Conservation (phyloP, 1,140 invertebrate species). For the Pseudomyrmex pallidus region DNA sequence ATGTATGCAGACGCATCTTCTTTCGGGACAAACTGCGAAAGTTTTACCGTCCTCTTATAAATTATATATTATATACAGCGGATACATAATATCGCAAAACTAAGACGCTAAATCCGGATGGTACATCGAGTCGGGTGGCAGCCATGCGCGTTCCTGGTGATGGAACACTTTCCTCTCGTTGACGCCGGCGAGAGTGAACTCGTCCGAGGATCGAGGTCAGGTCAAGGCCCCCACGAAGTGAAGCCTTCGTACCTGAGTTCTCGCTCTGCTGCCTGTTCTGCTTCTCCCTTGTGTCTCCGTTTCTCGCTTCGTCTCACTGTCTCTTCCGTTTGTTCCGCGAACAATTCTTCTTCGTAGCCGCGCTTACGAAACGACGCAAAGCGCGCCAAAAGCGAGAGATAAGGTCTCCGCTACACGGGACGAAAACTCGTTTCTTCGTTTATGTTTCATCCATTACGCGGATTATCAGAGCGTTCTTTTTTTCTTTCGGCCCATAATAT, state of each 20-base stretch:
- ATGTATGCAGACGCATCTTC: neutral
- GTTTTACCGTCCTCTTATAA: neutral
- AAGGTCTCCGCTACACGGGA: neutral
- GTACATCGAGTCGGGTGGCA: constrained; percentile 38
- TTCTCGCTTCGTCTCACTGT: neutral
- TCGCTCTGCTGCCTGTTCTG: constrained; percentile 43
- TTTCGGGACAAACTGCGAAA: neutral
- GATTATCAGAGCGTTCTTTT: neutral
- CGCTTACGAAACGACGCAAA: neutral
- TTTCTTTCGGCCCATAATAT: neutral
- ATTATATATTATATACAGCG: neutral
- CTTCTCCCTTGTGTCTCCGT: neutral
- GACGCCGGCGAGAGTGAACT: constrained; percentile 85
- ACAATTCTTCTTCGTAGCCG: no score
- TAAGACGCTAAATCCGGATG: constrained; percentile 71
- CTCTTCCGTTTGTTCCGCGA: neutral
- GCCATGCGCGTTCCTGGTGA: constrained; percentile 67
- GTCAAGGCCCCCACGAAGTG: constrained; percentile 84
- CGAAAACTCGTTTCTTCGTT: neutral
- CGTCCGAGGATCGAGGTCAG: constrained; percentile 84
- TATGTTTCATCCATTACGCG: neutral
- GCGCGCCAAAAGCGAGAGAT: neutral
- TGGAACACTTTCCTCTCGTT: constrained; percentile 85
- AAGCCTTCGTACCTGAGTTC: constrained; percentile 73
- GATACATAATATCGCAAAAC: constrained; percentile 34